Base-by-base conservation (phyloP, 2,113 vertebrate species). In the Nycticebus coucang region DNA sequence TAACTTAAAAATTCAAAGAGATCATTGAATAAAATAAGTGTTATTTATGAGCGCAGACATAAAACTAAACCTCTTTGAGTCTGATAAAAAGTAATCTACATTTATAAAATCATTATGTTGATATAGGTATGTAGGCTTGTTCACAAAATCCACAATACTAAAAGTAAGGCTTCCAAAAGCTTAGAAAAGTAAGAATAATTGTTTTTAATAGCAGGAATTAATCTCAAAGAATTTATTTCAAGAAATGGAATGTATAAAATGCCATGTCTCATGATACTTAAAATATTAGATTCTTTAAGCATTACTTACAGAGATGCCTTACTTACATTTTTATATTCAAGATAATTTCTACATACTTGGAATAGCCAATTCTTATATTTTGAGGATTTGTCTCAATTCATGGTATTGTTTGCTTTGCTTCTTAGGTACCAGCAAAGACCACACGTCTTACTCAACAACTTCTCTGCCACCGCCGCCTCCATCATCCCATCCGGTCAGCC, bases 401-500 rank as follows among this genome's bases (percentile, higher is more conserved):
- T 2, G 26, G 5, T 94, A 26, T 79, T 97, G 45, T 97, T 85
- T 95, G 79, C 35, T 50, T 97, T 94, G 85, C 87, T 89, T 97
- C 94, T 93, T 93, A 98, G 98, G 4, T 87, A 0, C 28, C 69
- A 72, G 33, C 91, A 97, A 94, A 82, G 83, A 95, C 84, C 95
- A 87, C 83, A 37, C 24, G 0, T 5, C 93, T 89, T 96, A 87
- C 19, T 71, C 97, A 26, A 92, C 97, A 64, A 13, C 95, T 5
- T 80, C 96, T 4, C 72, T 94, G 15, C 91, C 95, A 4, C 91
- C 95, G 4, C 95, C 96, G 37, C 95, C 95, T 19, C 81, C 97
- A 10, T 96, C 98, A 41, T 2, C 96, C 14, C 97, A 98, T 21
- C 94, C 96, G 3, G 84, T 97, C 87, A 95, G 18, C 59, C 98